These are phyloP conservation scores for Lasioglossum calceatum DNA, from an alignment of 2,888 invertebrate genomes.

Conservation along the genomic window DNA sequence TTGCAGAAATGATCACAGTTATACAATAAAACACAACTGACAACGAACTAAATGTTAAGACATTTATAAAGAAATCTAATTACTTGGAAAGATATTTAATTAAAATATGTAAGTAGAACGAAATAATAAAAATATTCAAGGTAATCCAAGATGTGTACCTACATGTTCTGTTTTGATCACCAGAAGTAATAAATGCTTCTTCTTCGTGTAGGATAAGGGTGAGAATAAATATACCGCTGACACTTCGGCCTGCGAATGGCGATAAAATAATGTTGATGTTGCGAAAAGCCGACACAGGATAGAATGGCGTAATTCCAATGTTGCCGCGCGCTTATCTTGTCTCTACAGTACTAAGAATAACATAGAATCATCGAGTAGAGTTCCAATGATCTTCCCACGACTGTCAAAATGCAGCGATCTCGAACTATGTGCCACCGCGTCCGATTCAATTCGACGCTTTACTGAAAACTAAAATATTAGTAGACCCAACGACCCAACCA, in stretches of 20 bases:
- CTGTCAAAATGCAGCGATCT: background rate
- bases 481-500: slow-evolving; percentile 14
- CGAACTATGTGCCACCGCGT: background rate
- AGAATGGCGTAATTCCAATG: slow-evolving; percentile 32
- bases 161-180: background rate
- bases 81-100: background rate
- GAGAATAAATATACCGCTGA: background rate
- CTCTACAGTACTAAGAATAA: background rate
- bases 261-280: background rate
- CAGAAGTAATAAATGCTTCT: background rate
- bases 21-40: background rate
- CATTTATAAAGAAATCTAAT: background rate
- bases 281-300: background rate
- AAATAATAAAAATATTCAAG: background rate
- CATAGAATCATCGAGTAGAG: background rate
- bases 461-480: slow-evolving; percentile 33
- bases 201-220: background rate
- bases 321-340: background rate
- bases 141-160: background rate
- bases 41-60: background rate
- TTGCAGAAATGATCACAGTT: background rate
- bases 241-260: background rate
- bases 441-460: slow-evolving; percentile 31
- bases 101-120: background rate
- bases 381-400: background rate